A percentile compares a stretch with the other conserved stretches of the same genome.
These are phyloP conservation scores for Mactra quadrangularis DNA, from an alignment of 1,140 invertebrate species.

Conservation along the genomic window DNA sequence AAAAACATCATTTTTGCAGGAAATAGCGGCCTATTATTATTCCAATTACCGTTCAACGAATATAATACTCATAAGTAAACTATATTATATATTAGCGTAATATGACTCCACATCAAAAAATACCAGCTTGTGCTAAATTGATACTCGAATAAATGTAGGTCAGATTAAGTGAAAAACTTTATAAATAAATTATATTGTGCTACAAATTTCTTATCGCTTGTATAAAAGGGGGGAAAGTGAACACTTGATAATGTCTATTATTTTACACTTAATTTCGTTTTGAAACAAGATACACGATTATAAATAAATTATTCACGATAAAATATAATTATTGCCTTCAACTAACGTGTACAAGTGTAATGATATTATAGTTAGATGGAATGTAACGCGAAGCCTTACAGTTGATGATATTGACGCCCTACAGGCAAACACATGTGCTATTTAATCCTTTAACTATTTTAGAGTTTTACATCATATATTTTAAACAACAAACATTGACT, in stretches of 20 bases:
- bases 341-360: conserved; percentile 24
- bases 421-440: too few species aligned
- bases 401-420: too few species aligned
- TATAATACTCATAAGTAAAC: conserved; percentile 57
- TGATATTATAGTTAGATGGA: conserved; percentile 3
- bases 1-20: conserved; percentile 38
- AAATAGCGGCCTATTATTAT: conserved; percentile 58
- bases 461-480: too few species aligned
- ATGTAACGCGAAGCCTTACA: too few species aligned
- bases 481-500: too few species aligned
- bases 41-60: conserved; percentile 51
- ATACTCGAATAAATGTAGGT: conserved; percentile 37
- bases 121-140: conserved; percentile 36
- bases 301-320: conserved; percentile 53
- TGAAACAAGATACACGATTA: conserved; percentile 57
- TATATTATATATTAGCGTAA: conserved; percentile 54
- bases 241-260: conserved; percentile 59
- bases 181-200: conserved; percentile 61
- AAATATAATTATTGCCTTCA: conserved; percentile 51
- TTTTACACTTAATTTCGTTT: conserved; percentile 61
- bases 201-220: conserved; percentile 42
- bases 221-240: neutral
- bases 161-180: conserved; percentile 32
- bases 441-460: too few species aligned
- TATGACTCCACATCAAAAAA: conserved; percentile 47